These are phyloP conservation scores for Sebastes goodei DNA, from an alignment of 2,797 vertebrate genomes.

Conservation along the genomic window DNA sequence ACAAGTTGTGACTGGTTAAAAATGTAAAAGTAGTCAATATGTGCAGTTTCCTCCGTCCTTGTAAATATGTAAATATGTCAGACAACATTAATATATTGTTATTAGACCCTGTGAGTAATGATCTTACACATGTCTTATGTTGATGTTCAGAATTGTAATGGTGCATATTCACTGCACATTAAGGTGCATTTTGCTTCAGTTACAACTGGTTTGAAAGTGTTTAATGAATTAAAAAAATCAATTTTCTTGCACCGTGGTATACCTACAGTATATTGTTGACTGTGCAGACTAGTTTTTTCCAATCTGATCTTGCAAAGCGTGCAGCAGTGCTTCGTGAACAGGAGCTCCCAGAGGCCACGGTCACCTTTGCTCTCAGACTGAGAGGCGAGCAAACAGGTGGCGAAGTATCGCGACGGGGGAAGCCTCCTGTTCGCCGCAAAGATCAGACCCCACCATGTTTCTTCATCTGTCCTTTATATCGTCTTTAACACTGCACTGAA, in stretches of 20 bases:
- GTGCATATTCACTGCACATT: not conserved
- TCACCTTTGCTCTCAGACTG: conserved; percentile 3
- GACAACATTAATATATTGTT: not conserved
- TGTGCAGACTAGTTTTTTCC: not conserved
- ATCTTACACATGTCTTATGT: not conserved
- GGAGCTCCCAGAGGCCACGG: not conserved
- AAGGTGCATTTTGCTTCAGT: not conserved
- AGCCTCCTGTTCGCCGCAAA: not conserved
- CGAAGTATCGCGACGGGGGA: not conserved
- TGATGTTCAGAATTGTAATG: not conserved
- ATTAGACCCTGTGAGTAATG: not conserved
- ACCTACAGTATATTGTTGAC: too few species aligned
- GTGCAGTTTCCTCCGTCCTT: not conserved
- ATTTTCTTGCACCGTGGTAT: not conserved
- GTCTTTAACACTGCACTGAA: not conserved
- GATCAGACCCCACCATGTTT: not conserved
- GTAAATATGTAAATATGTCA: not conserved
- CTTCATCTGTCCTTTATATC: not conserved
- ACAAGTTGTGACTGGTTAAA: not conserved
- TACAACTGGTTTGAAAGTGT: not conserved
- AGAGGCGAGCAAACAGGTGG: not conserved
- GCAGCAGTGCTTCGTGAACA: not conserved
- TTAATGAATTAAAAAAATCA: rapidly evolving
- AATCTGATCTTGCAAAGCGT: not conserved
- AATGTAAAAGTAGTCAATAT: not conserved